These are phyloP conservation scores for Caenorhabditis briggsae DNA, from an alignment of 1,140 invertebrate genomes.

Conservation along the genomic window DNA sequence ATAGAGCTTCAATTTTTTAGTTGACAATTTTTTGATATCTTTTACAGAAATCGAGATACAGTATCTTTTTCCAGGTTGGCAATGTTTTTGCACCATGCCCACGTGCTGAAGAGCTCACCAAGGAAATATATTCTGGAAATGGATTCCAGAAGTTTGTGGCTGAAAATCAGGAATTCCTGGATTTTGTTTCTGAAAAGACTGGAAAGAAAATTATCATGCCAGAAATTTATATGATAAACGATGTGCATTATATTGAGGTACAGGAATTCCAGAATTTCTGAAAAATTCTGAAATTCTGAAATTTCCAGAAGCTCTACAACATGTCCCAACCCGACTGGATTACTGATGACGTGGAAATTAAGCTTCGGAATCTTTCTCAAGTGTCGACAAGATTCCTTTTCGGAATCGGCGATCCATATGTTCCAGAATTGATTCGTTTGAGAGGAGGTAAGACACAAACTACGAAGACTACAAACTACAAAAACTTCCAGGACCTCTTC, in stretches of 20 bases:
- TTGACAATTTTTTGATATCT: no score
- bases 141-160: slow-evolving; percentile 60
- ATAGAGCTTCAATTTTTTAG: no score
- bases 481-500: slow-evolving; percentile 68
- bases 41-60: not conserved
- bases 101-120: slow-evolving; percentile 66
- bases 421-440: slow-evolving; percentile 72
- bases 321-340: slow-evolving; percentile 71
- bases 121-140: slow-evolving; percentile 45
- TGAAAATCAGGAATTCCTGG: slow-evolving; percentile 69
- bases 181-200: slow-evolving; percentile 69
- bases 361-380: slow-evolving; percentile 68
- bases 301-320: slow-evolving; percentile 70
- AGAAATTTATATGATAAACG: slow-evolving; percentile 66
- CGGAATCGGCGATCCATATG: slow-evolving; percentile 71
- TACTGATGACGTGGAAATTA: slow-evolving; percentile 62
- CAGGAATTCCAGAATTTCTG: no score
- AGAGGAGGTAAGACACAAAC: slow-evolving; percentile 65
- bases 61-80: slow-evolving; percentile 62
- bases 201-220: slow-evolving; percentile 63
- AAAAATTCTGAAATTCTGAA: not conserved
- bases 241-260: slow-evolving; percentile 72
- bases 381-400: slow-evolving; percentile 68
- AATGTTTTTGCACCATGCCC: slow-evolving; percentile 70
- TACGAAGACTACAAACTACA: not conserved